Evolutionary conservation across 2,888 invertebrate genomes (phyloP).

Genomic region (Platypus cylindrus): DNA sequence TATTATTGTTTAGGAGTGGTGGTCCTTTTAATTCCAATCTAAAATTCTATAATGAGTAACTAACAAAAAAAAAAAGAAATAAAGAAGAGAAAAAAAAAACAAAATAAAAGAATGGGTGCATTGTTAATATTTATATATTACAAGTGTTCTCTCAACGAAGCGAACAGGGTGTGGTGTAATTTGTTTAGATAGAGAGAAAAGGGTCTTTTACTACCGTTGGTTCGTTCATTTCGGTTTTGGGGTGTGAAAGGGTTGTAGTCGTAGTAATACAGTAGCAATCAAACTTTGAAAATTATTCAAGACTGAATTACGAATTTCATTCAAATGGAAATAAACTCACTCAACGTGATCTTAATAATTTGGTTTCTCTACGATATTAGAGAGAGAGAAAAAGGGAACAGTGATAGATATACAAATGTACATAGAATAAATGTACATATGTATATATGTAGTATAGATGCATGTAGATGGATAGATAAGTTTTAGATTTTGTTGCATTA

Average conservation of each 20-base stretch:
- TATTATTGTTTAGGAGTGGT: too few relatives aligned
- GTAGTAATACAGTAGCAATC: slow-evolving; percentile 15
- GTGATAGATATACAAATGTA: too few relatives aligned
- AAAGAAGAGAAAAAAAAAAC: too few relatives aligned
- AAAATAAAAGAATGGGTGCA: too few relatives aligned
- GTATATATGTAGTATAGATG: too few relatives aligned
- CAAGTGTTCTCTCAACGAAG: slow-evolving; percentile 14
- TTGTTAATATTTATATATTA: slow-evolving; percentile 15
- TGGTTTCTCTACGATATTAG: slow-evolving; percentile 10
- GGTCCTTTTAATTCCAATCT: too few relatives aligned
- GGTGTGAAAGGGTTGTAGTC: slow-evolving; percentile 15
- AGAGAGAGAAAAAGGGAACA: too few relatives aligned
- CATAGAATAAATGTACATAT: too few relatives aligned
- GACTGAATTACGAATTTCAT: slow-evolving; percentile 16
- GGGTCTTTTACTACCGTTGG: slow-evolving; percentile 3
- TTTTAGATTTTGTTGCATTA: too few relatives aligned
- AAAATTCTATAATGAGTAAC: too few relatives aligned
- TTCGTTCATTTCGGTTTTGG: slow-evolving; percentile 3
- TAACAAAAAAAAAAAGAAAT: too few relatives aligned
- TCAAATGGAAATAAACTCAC: slow-evolving; percentile 17
- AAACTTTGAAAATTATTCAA: slow-evolving; percentile 18
- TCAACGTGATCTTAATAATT: slow-evolving; percentile 16
- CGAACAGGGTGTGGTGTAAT: slow-evolving; percentile 13
- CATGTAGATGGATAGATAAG: too few relatives aligned
- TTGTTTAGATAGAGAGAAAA: slow-evolving; percentile 14